These are phyloP conservation scores for Benitochromis conjunctus DNA, from an alignment of 2,113 vertebrate genomes.

Conservation along the genomic window DNA sequence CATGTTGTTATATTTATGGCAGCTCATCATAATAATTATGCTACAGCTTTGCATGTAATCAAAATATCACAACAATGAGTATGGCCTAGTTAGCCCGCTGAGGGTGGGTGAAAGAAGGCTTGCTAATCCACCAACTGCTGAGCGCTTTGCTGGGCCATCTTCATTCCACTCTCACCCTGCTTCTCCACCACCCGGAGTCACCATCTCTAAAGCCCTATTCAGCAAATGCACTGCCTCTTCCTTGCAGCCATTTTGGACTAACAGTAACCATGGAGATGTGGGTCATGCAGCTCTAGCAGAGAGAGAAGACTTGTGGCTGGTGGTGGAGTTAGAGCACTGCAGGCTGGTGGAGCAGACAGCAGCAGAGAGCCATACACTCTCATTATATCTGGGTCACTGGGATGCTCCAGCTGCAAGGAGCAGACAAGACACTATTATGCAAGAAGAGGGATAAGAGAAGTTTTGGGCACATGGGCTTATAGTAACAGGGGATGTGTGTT, in stretches of 20 bases:
- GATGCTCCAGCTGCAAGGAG: conserved; percentile 75
- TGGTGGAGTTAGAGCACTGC: conserved; percentile 50
- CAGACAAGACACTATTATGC: conserved; percentile 66
- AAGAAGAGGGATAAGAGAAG: conserved; percentile 45
- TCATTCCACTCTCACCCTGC: conserved; percentile 24
- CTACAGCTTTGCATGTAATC: conserved; percentile 59
- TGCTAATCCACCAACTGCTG: conserved; percentile 52
- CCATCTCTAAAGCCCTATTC: neutral
- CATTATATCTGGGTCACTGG: conserved; percentile 88
- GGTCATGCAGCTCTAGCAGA: conserved; percentile 80
- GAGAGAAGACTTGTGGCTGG: conserved; percentile 67
- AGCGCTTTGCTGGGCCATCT: neutral
- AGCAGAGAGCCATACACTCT: conserved; percentile 76
- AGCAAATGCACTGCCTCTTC: neutral
- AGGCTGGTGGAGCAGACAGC: conserved; percentile 50
- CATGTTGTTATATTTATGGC: conserved; percentile 39
- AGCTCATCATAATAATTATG: conserved; percentile 12
- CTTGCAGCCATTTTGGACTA: conserved; percentile 59
- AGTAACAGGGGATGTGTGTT: conserved; percentile 36
- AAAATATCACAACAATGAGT: conserved; percentile 56
- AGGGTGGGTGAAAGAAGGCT: conserved; percentile 30
- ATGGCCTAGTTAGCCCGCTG: conserved; percentile 51
- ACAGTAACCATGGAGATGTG: conserved; percentile 86
- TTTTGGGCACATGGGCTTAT: conserved; percentile 24
- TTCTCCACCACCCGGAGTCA: conserved; percentile 23